phyloP scores from a whole-genome alignment of 2,888 invertebrate genomes.

The Ypsolopha sequella region DNA sequence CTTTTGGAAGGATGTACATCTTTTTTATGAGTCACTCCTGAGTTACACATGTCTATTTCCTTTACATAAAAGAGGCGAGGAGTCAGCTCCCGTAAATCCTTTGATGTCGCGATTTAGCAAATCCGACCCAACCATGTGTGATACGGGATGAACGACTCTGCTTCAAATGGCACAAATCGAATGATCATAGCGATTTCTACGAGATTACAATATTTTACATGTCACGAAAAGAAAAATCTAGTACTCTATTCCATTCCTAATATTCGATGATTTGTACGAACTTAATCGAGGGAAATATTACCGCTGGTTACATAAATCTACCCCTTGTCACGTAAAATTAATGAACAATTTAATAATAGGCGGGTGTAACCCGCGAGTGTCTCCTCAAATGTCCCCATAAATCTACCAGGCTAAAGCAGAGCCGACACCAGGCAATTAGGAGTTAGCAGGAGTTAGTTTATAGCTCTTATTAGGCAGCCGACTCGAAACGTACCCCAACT shows the following conservation, averaged over 20 bases:
- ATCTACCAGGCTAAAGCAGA: slow-evolving; percentile 33
- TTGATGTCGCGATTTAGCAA: slow-evolving; percentile 2
- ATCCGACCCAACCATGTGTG: neutral
- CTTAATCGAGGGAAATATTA: neutral
- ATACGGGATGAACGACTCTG: neutral
- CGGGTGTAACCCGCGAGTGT: slow-evolving; percentile 4
- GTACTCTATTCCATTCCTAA: neutral
- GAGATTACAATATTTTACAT: slow-evolving; percentile 2
- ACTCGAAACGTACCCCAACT: slow-evolving; percentile 24
- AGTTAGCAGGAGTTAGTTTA: slow-evolving; percentile 33
- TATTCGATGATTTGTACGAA: neutral
- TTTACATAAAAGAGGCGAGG: neutral
- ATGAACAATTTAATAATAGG: slow-evolving; percentile 9
- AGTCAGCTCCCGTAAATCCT: neutral
- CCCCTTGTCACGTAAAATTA: slow-evolving; percentile 6
- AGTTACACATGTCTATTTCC: too few relatives aligned
- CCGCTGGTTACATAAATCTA: neutral
- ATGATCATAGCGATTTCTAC: slow-evolving; percentile 2
- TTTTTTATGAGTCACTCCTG: too few relatives aligned
- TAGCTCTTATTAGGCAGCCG: slow-evolving; percentile 29
- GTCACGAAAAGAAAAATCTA: neutral
- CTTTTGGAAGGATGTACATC: too few relatives aligned
- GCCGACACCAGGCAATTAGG: slow-evolving; percentile 45
- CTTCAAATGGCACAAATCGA: slow-evolving; percentile 2
- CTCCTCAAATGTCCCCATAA: slow-evolving; percentile 36